Conservation (phyloP, 1,140 invertebrate genomes). For the Saccostrea cuccullata region DNA sequence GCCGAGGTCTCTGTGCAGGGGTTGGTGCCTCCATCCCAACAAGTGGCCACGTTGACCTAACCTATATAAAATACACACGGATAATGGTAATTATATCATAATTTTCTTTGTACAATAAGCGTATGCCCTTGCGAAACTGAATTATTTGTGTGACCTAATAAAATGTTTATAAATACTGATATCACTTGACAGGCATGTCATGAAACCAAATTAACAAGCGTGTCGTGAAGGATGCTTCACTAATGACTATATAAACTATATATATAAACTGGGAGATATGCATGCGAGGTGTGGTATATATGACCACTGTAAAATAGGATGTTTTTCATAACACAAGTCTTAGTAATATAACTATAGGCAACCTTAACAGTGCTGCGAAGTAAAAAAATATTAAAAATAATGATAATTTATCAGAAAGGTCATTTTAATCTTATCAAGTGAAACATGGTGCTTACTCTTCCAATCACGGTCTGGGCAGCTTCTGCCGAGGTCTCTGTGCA, state of each 20-base stretch:
- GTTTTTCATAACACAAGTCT: background rate
- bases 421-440: no score
- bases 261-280: background rate
- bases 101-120: background rate
- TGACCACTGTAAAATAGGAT: background rate
- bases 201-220: background rate
- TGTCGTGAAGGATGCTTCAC: background rate
- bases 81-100: no score
- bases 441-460: no score
- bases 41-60: no score
- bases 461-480: no score
- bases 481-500: no score
- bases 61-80: no score
- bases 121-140: background rate
- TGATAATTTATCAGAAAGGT: no score
- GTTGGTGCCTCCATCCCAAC: no score
- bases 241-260: background rate
- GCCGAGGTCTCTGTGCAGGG: no score
- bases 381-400: no score
- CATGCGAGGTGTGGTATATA: background rate
- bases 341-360: background rate
- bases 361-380: no score
- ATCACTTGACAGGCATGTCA: background rate
- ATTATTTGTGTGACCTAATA: background rate
- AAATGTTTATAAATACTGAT: conserved; percentile 6